These are phyloP conservation scores for Dolichallabes microphthalmus DNA, from an alignment of 2,113 vertebrate species.

Conservation along the genomic window DNA sequence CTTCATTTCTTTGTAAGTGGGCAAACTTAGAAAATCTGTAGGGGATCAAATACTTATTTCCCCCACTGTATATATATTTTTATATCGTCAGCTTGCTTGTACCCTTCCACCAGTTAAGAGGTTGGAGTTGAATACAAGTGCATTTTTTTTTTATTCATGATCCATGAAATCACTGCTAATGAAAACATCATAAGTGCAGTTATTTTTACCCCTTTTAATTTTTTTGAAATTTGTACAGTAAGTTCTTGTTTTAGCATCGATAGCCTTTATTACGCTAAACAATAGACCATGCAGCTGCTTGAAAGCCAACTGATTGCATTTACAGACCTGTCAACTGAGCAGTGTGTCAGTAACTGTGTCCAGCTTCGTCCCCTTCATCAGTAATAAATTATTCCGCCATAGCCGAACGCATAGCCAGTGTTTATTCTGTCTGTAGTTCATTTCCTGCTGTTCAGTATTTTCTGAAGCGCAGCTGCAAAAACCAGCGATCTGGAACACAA, in stretches of 20 bases:
- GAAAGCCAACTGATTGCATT: constrained; percentile 1
- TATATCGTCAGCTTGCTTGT: background rate
- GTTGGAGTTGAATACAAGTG: background rate
- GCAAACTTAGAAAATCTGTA: no score
- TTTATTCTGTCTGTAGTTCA: background rate
- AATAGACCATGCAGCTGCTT: background rate
- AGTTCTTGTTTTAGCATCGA: background rate
- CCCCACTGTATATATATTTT: no score
- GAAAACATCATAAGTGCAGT: background rate
- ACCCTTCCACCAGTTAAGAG: background rate
- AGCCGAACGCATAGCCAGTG: background rate
- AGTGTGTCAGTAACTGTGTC: background rate
- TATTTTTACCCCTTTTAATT: background rate
- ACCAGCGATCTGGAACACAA: background rate
- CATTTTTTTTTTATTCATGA: background rate
- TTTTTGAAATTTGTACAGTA: background rate
- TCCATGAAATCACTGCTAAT: background rate
- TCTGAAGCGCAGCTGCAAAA: background rate
- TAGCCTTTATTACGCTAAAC: background rate
- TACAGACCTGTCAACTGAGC: background rate
- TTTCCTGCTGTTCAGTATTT: background rate
- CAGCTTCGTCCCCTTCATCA: background rate
- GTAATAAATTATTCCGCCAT: background rate
- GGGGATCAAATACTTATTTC: no score
- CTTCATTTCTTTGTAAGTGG: no score